A percentile compares a stretch with the other conserved stretches of the same genome.
These are phyloP conservation scores for Cossypha dichroa DNA, from an alignment of 2,797 vertebrate genomes.

Conservation along the genomic window DNA sequence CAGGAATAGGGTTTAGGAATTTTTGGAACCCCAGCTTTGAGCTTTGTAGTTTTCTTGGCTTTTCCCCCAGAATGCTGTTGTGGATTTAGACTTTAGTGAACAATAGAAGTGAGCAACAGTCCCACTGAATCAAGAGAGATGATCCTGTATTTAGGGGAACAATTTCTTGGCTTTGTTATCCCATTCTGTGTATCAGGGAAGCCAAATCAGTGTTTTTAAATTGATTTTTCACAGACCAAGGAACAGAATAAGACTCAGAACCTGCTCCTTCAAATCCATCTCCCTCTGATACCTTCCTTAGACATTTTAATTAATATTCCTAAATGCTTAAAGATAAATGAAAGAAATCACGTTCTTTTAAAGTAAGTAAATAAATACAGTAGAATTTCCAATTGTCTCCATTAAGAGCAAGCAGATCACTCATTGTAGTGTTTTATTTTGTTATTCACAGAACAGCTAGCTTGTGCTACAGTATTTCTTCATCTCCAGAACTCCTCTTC, in stretches of 20 bases:
- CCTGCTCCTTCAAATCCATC: neutral
- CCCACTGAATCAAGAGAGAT: neutral
- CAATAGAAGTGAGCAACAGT: neutral
- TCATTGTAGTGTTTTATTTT: neutral
- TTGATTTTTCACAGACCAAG: neutral
- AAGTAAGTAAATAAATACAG: neutral
- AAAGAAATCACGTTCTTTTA: neutral
- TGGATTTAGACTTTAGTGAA: neutral
- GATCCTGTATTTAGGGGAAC: neutral
- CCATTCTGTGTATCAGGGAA: neutral
- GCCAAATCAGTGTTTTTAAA: neutral
- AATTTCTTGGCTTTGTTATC: neutral
- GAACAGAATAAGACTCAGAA: neutral
- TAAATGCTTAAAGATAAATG: neutral
- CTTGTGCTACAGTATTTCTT: neutral
- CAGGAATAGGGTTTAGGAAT: neutral
- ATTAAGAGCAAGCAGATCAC: neutral
- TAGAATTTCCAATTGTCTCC: neutral
- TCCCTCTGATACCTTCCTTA: neutral
- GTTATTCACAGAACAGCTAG: slow-evolving; percentile 15
- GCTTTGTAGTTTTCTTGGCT: neutral
- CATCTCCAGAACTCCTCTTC: slow-evolving; percentile 8
- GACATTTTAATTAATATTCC: neutral
- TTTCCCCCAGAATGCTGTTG: accelerated
- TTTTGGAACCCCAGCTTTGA: neutral